These are phyloP conservation scores for Microcebus jonahi DNA, from an alignment of 2,113 vertebrate species.

Conservation along the genomic window DNA sequence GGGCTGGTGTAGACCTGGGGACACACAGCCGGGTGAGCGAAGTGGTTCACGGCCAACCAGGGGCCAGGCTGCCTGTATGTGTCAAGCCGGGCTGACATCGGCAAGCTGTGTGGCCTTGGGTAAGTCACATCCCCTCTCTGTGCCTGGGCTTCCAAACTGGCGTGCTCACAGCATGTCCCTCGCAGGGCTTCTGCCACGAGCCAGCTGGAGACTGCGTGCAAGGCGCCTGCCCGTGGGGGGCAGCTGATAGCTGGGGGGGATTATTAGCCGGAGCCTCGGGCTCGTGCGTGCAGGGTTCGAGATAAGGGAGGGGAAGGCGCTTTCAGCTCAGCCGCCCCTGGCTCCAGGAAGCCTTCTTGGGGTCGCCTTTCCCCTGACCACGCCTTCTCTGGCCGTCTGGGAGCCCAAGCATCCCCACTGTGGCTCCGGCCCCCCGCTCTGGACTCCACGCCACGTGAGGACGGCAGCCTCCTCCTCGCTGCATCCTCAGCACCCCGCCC, in stretches of 20 bases:
- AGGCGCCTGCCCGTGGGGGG: background rate
- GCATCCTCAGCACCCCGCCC: background rate
- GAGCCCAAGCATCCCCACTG: background rate
- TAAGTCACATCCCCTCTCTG: background rate
- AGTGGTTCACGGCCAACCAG: background rate
- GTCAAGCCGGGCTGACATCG: background rate
- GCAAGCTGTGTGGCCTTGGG: background rate
- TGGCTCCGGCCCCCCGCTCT: background rate
- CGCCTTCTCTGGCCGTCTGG: background rate
- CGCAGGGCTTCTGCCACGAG: background rate
- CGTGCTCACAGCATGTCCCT: background rate
- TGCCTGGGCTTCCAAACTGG: background rate
- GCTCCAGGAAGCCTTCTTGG: constrained; percentile 26
- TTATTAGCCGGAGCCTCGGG: background rate
- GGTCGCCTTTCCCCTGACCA: background rate
- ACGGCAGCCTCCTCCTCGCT: background rate
- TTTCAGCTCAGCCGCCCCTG: background rate
- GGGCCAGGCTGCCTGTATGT: background rate
- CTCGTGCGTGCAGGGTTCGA: background rate
- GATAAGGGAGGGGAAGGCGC: background rate
- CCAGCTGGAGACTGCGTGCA: rapidly evolving
- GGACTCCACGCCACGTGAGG: background rate
- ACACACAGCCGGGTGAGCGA: no score
- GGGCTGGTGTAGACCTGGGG: background rate
- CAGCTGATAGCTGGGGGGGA: background rate